A percentile compares a stretch with the other conserved stretches of the same genome.
These are phyloP conservation scores for Pseudolaguvia tuberculata DNA, from an alignment of 2,113 vertebrate genomes.

Conservation along the genomic window DNA sequence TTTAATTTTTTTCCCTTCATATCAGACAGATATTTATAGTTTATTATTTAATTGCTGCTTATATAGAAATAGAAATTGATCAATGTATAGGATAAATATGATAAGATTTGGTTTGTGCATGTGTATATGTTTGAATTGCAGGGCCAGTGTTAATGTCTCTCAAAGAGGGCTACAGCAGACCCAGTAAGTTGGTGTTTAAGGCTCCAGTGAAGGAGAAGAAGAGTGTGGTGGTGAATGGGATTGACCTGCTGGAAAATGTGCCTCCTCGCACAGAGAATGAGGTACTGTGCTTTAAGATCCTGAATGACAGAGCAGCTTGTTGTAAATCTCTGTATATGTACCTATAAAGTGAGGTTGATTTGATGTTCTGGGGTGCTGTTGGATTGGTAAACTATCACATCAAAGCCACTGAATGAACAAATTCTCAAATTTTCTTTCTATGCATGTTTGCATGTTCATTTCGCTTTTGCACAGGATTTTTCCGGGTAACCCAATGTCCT, in stretches of 20 bases:
- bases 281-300: slow-evolving; percentile 58
- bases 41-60: not conserved
- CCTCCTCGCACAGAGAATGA: slow-evolving; percentile 94
- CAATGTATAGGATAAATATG: not conserved
- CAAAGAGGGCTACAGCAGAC: slow-evolving; percentile 86
- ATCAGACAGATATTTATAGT: not conserved
- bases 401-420: not conserved
- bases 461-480: too few species aligned
- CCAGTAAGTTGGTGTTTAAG: slow-evolving; percentile 84
- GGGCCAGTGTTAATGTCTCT: slow-evolving; percentile 93
- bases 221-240: slow-evolving; percentile 86
- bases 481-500: too few species aligned
- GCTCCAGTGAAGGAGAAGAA: slow-evolving; percentile 88
- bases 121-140: slow-evolving; percentile 51
- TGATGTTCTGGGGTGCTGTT: not conserved
- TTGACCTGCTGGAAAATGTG: slow-evolving; percentile 92
- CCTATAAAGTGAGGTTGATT: not conserved
- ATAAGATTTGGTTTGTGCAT: not conserved
- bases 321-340: too few species aligned
- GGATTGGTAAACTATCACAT: not conserved
- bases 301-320: too few species aligned
- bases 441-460: too few species aligned
- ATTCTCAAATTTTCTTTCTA: not conserved
- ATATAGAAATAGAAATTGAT: not conserved
- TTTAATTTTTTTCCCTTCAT: not conserved